These are phyloP conservation scores for Chionodraco myersi DNA, from an alignment of 2,113 vertebrate genomes.

Conservation along the genomic window DNA sequence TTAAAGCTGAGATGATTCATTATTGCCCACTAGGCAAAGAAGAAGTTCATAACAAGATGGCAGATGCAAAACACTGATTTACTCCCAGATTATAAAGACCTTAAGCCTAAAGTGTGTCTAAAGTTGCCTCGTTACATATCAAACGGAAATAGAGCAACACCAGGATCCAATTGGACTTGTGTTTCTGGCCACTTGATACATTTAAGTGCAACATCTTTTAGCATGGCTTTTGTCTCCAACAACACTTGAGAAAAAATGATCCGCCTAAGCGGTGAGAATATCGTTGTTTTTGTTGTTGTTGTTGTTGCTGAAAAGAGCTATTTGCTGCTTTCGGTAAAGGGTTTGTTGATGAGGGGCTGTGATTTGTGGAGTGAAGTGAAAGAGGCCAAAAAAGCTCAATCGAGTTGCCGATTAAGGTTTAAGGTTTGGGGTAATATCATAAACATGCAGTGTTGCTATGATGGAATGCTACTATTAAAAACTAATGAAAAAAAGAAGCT, in stretches of 20 bases:
- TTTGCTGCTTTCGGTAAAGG: background rate
- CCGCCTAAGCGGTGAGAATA: background rate
- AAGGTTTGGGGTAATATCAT: background rate
- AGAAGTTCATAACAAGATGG: background rate
- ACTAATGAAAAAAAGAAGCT: background rate
- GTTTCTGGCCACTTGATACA: background rate
- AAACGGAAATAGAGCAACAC: background rate
- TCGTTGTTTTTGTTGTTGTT: background rate
- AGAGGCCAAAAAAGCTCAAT: background rate
- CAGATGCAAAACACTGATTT: background rate
- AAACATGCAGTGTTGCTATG: background rate
- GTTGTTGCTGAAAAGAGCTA: background rate
- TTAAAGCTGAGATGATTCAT: conserved; percentile 8
- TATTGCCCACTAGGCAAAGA: background rate
- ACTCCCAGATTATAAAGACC: background rate
- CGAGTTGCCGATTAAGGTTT: background rate
- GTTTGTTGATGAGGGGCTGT: background rate
- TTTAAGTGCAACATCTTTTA: background rate
- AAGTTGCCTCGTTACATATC: background rate
- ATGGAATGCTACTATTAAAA: too few relatives aligned
- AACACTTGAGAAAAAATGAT: background rate
- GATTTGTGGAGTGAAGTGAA: background rate
- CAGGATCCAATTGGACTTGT: background rate
- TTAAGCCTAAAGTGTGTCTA: background rate
- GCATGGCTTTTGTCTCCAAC: background rate